phyloP scores from a whole-genome alignment of 2,888 invertebrate genomes.

The Masnerella sp. region DNA sequence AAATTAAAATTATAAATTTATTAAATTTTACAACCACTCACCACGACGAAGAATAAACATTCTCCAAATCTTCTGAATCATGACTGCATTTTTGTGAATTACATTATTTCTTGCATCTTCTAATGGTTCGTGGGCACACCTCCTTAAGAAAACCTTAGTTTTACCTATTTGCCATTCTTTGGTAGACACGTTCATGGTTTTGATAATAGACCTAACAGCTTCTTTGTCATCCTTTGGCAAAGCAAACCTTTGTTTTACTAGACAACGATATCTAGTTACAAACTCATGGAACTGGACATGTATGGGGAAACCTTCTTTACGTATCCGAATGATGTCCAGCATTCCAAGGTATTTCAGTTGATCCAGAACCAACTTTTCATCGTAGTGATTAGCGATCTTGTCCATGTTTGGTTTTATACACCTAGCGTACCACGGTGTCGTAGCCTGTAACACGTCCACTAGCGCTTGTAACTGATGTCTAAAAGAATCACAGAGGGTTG shows the following conservation, averaged over 20 bases:
- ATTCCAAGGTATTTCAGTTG: slow-evolving; percentile 94
- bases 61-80: slow-evolving; percentile 87
- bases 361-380: slow-evolving; percentile 88
- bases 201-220: slow-evolving; percentile 80
- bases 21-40: slow-evolving; percentile 60
- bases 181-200: slow-evolving; percentile 83
- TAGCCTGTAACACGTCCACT: slow-evolving; percentile 92
- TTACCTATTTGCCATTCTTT: slow-evolving; percentile 94
- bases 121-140: slow-evolving; percentile 89
- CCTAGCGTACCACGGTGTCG: slow-evolving; percentile 95
- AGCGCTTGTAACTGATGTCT: slow-evolving; percentile 91
- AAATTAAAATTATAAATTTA: neutral
- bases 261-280: slow-evolving; percentile 86
- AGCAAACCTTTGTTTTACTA: slow-evolving; percentile 75
- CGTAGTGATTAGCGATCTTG: slow-evolving; percentile 89
- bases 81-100: slow-evolving; percentile 84
- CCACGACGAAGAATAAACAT: slow-evolving; percentile 82
- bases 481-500: slow-evolving; percentile 94
- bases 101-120: slow-evolving; percentile 88
- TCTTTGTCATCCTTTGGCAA: slow-evolving; percentile 74
- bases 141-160: slow-evolving; percentile 90
- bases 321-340: slow-evolving; percentile 94
- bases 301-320: slow-evolving; percentile 93
- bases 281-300: slow-evolving; percentile 89
- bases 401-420: slow-evolving; percentile 95